Percentiles rank a stretch among this genome's conserved stretches.
phyloP scores from a whole-genome alignment of 2,113 vertebrate genomes.

The Deroptyus accipitrinus region DNA sequence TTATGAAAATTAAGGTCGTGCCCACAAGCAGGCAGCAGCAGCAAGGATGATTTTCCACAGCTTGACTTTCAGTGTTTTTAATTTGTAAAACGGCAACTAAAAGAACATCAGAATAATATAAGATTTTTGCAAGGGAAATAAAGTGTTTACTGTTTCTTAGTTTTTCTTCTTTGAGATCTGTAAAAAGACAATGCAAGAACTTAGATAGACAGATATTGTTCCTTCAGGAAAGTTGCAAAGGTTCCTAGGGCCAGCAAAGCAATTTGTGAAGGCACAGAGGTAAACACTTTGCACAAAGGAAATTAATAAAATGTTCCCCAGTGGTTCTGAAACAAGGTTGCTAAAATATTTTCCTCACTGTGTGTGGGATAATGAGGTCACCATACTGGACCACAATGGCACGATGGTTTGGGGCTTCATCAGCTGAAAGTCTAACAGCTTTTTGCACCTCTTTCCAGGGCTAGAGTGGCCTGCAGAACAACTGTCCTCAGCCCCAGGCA shows the following conservation, averaged over 20 bases:
- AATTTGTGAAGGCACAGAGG: slow-evolving; percentile 26
- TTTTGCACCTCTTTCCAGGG: neutral
- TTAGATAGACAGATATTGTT: neutral
- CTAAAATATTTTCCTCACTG: slow-evolving; percentile 26
- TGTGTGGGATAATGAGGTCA: neutral
- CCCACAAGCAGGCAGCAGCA: neutral
- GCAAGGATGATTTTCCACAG: neutral
- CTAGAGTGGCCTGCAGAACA: neutral
- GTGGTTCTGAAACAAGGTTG: neutral
- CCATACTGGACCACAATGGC: neutral
- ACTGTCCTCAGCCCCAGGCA: neutral
- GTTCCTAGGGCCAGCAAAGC: slow-evolving; percentile 12
- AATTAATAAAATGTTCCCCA: slow-evolving; percentile 29
- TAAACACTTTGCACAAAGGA: slow-evolving; percentile 41
- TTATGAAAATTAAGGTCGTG: neutral
- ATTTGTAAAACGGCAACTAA: neutral
- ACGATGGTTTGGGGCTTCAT: neutral
- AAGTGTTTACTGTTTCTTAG: neutral
- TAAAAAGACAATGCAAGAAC: neutral
- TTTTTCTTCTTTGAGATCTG: neutral
- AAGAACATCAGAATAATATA: neutral
- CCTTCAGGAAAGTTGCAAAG: slow-evolving; percentile 34
- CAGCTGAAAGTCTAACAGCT: neutral
- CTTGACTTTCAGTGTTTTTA: neutral
- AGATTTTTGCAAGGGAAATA: neutral